Evolutionary conservation across 2,888 invertebrate genomes (phyloP).

Genomic region (Eumacrocentrus americanus): DNA sequence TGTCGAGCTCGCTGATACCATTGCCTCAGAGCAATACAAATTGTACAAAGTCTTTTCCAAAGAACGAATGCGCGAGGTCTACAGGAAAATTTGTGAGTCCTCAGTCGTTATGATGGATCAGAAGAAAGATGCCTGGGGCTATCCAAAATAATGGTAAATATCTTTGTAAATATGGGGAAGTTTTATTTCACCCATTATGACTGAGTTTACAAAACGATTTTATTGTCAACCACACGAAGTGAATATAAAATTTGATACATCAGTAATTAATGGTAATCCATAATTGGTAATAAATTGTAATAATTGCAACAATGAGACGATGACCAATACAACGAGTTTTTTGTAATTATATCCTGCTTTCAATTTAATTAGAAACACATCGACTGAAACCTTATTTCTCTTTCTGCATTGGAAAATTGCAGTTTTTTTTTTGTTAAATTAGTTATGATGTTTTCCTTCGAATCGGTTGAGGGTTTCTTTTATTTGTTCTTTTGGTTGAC

Average conservation of each 20-base stretch:
- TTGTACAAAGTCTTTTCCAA: slow-evolving; percentile 83
- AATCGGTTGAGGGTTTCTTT: slow-evolving; percentile 2
- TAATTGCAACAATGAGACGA: slow-evolving; percentile 26
- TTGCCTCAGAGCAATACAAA: slow-evolving; percentile 79
- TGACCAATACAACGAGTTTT: slow-evolving; percentile 12
- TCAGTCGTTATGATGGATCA: slow-evolving; percentile 77
- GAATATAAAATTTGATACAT: slow-evolving; percentile 60
- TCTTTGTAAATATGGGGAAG: too few relatives aligned
- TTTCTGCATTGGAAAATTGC: slow-evolving; percentile 21
- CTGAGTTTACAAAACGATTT: slow-evolving; percentile 52
- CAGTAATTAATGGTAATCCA: slow-evolving; percentile 50
- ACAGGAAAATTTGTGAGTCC: slow-evolving; percentile 79
- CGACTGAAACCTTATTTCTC: slow-evolving; percentile 16
- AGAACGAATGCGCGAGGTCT: slow-evolving; percentile 76
- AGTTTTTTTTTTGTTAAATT: not conserved
- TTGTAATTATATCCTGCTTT: slow-evolving; percentile 1
- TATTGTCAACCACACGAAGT: slow-evolving; percentile 60
- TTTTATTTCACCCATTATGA: too few relatives aligned
- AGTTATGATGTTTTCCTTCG: not conserved
- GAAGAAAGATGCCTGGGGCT: slow-evolving; percentile 84
- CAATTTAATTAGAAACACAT: slow-evolving; percentile 14
- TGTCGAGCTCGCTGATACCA: slow-evolving; percentile 75
- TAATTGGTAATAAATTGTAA: slow-evolving; percentile 28
- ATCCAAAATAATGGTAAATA: slow-evolving; percentile 52
- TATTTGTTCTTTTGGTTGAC: slow-evolving; percentile 28